These are phyloP conservation scores for Florisuga fusca DNA, from an alignment of 2,797 vertebrate species.

Conservation along the genomic window DNA sequence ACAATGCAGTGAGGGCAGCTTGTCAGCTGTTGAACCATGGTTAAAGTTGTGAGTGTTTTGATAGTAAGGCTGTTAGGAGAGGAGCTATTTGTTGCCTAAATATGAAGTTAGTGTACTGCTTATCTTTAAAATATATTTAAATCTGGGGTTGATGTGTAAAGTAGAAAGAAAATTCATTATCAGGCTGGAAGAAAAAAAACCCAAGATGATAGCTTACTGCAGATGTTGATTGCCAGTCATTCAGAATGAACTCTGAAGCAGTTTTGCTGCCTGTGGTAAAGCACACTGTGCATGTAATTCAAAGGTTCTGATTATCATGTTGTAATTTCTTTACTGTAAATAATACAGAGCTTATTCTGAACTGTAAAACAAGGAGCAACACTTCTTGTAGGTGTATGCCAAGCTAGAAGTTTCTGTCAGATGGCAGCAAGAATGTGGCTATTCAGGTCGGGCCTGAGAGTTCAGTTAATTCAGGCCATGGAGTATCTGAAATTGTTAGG, in stretches of 20 bases:
- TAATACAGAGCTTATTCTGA: neutral
- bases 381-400: conserved; percentile 20
- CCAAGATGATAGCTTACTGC: neutral
- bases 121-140: conserved; percentile 45
- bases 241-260: conserved; percentile 37
- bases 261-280: conserved; percentile 7
- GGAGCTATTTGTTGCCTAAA: conserved; percentile 23
- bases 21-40: neutral
- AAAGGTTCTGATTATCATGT: neutral
- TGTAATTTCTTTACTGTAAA: neutral
- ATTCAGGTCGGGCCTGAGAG: conserved; percentile 43
- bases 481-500: conserved; percentile 16
- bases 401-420: conserved; percentile 29
- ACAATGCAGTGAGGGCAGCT: neutral
- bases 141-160: conserved; percentile 27
- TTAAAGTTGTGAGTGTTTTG: neutral
- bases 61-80: neutral
- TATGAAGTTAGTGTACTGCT: neutral
- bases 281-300: neutral
- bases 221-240: neutral
- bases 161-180: conserved; percentile 30
- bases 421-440: conserved; percentile 45
- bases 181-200: neutral
- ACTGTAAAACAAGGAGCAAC: conserved; percentile 26
- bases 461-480: conserved; percentile 6